Conservation (phyloP, 2,797 vertebrate genomes). For the Lepus oiostolus region DNA sequence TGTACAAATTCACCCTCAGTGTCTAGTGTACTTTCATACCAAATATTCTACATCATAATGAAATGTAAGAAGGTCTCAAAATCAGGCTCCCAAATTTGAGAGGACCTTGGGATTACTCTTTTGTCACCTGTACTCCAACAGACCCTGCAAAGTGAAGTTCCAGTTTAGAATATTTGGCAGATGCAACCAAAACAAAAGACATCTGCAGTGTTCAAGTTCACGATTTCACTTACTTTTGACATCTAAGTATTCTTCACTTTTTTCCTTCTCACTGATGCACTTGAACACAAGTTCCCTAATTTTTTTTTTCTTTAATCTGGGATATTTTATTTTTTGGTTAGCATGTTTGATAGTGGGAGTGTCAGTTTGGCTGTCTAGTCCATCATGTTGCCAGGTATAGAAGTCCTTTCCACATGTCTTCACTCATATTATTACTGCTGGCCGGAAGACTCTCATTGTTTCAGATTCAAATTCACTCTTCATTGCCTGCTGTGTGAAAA, state of each 20-base stretch:
- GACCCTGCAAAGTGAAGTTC: slow-evolving; percentile 33
- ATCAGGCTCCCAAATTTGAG: slow-evolving; percentile 18
- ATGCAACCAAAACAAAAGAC: background rate
- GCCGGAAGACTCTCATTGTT: background rate
- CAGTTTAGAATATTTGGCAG: slow-evolving; percentile 52
- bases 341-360: slow-evolving; percentile 17
- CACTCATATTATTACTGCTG: background rate
- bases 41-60: background rate
- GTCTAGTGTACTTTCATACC: background rate
- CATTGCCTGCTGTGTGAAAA: slow-evolving; percentile 36
- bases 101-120: slow-evolving; percentile 44
- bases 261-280: background rate
- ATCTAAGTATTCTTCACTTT: slow-evolving; percentile 40
- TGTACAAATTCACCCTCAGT: background rate
- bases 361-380: slow-evolving; percentile 4
- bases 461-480: slow-evolving; percentile 43
- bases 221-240: slow-evolving; percentile 27
- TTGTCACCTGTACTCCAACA: background rate
- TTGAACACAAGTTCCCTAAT: slow-evolving; percentile 13
- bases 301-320: background rate
- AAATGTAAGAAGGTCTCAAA: slow-evolving; percentile 34
- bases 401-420: slow-evolving; percentile 21
- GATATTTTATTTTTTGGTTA: background rate
- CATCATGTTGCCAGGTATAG: background rate
- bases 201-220: slow-evolving; percentile 17